Evolutionary conservation across 1,140 invertebrate species (phyloP).

Genomic region (Drosophila santomea): DNA sequence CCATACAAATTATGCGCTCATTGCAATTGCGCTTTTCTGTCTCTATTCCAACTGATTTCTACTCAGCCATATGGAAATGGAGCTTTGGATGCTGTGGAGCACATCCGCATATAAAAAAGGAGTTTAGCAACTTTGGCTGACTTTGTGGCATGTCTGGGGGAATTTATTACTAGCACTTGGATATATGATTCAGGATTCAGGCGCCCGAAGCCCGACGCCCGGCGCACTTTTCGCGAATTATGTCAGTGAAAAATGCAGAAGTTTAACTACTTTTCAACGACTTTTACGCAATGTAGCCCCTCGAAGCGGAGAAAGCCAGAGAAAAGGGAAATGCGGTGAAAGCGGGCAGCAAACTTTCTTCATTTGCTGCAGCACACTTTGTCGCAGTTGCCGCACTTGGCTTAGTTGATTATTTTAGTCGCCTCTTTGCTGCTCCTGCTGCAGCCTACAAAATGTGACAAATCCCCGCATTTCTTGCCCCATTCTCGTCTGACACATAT

Average conservation of each 20-base stretch:
- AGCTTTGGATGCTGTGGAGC: background rate
- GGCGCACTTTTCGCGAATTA: slow-evolving; percentile 52
- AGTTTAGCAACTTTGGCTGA: slow-evolving; percentile 44
- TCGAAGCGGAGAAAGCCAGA: slow-evolving; percentile 6
- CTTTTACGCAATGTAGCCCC: slow-evolving; percentile 51
- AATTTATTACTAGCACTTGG: slow-evolving; percentile 69
- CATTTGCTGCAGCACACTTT: slow-evolving; percentile 71
- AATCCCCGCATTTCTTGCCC: slow-evolving; percentile 45
- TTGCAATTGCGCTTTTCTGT: slow-evolving; percentile 31
- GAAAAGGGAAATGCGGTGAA: background rate
- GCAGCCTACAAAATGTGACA: slow-evolving; percentile 76
- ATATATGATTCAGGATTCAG: slow-evolving; percentile 61
- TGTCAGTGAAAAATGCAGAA: slow-evolving; percentile 73
- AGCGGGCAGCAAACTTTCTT: slow-evolving; percentile 59
- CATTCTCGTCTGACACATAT: slow-evolving; percentile 63
- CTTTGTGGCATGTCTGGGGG: slow-evolving; percentile 47
- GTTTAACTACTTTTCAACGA: slow-evolving; percentile 78
- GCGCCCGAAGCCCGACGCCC: slow-evolving; percentile 33
- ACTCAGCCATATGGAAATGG: slow-evolving; percentile 4
- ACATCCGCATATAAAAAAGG: slow-evolving; percentile 5
- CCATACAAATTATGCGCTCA: slow-evolving; percentile 14
- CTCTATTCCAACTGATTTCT: background rate
- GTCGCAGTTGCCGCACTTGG: slow-evolving; percentile 67
- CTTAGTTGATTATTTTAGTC: slow-evolving; percentile 71
- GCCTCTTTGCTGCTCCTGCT: slow-evolving; percentile 18